phyloP scores from a whole-genome alignment of 2,888 invertebrate species.

The Phania funesta region DNA sequence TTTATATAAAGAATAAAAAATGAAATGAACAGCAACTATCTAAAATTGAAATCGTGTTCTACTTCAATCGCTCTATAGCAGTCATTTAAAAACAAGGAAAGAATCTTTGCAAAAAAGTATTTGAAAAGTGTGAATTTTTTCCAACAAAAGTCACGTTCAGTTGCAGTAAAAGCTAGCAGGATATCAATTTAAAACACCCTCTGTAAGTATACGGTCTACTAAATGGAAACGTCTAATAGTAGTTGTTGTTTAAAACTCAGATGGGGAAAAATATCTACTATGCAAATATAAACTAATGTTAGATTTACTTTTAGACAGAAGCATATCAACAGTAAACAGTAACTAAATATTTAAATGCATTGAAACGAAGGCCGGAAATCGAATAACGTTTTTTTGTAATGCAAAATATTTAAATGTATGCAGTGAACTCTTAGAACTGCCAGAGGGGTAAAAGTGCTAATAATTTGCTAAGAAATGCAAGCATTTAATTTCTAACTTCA shows the following conservation, averaged over 20 bases:
- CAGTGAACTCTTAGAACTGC: neutral
- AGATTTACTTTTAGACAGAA: slow-evolving; percentile 17
- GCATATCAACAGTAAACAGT: slow-evolving; percentile 1
- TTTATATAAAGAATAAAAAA: slow-evolving; percentile 25
- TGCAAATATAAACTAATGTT: slow-evolving; percentile 47
- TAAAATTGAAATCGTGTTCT: slow-evolving; percentile 69
- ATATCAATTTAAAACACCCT: slow-evolving; percentile 57
- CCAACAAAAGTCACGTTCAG: slow-evolving; percentile 61
- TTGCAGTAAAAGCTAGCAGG: slow-evolving; percentile 60
- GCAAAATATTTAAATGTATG: neutral
- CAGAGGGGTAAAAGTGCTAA: too few species aligned
- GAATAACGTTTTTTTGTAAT: neutral
- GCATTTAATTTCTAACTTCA: too few species aligned
- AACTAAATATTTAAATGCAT: slow-evolving; percentile 13
- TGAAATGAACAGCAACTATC: slow-evolving; percentile 69
- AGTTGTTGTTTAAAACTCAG: slow-evolving; percentile 20
- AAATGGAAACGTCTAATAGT: slow-evolving; percentile 40
- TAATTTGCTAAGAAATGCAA: too few species aligned
- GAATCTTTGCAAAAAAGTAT: neutral
- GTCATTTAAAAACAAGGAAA: slow-evolving; percentile 11
- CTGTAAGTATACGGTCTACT: slow-evolving; percentile 17
- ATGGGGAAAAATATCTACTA: slow-evolving; percentile 1
- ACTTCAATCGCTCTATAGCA: slow-evolving; percentile 30
- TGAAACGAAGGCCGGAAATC: neutral
- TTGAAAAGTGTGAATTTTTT: slow-evolving; percentile 32